Conservation (phyloP, 2,113 vertebrate genomes). For the Seriola quinqueradiata region DNA sequence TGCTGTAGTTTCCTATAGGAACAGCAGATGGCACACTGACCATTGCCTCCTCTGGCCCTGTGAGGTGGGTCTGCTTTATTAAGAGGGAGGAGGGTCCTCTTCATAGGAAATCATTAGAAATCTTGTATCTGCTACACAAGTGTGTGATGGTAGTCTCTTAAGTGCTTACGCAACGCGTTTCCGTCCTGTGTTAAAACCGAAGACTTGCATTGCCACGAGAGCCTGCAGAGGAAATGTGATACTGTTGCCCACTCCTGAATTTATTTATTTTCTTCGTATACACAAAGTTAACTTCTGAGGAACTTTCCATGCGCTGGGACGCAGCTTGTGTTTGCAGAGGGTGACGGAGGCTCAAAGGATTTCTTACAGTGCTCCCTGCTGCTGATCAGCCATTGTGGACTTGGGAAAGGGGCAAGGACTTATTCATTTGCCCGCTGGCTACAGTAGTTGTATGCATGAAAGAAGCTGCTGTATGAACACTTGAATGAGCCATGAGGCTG, state of each 20-base stretch:
- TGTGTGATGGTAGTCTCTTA: not conserved
- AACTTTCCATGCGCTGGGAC: not conserved
- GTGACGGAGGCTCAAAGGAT: constrained; percentile 10
- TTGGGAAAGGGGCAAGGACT: constrained; percentile 34
- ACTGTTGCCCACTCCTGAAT: no score
- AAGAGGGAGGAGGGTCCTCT: constrained; percentile 20
- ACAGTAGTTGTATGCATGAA: constrained; percentile 3
- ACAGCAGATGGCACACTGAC: constrained; percentile 55
- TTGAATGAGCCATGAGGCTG: constrained; percentile 47
- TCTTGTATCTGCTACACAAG: not conserved
- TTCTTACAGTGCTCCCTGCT: not conserved
- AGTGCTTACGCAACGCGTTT: not conserved
- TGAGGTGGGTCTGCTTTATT: not conserved
- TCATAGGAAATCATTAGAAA: not conserved
- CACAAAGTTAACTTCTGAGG: not conserved
- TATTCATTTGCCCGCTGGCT: not conserved
- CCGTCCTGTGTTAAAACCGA: not conserved
- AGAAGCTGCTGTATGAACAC: not conserved
- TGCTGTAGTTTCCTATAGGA: not conserved
- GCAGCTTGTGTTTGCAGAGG: not conserved
- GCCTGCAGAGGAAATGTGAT: not conserved
- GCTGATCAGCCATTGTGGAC: constrained; percentile 49
- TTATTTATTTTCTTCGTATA: not conserved
- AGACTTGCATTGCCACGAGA: not conserved
- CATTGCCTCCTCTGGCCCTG: not conserved